A percentile compares a stretch with the other conserved stretches of the same genome.
Conservation (phyloP, 2,113 vertebrate species). For the Parus major region DNA sequence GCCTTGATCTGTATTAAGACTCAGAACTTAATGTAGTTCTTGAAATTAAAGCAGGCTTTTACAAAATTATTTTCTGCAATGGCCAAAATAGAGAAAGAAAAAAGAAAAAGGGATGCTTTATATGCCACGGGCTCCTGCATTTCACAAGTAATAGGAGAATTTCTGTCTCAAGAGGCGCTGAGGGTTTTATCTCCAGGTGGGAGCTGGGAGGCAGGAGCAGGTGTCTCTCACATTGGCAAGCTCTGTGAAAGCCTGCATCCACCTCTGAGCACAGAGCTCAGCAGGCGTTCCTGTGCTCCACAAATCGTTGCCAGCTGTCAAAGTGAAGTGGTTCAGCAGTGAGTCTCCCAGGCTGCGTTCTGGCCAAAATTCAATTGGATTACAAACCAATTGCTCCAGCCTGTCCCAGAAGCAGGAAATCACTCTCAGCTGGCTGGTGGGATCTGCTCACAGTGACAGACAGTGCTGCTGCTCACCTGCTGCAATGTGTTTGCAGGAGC, state of each 20-base stretch:
- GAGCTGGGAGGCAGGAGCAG: constrained; percentile 34
- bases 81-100: not conserved
- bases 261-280: not conserved
- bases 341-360: not conserved
- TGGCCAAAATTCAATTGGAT: constrained; percentile 23
- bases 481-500: not conserved
- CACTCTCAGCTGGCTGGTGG: not conserved
- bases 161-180: not conserved
- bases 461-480: not conserved
- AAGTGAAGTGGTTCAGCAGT: not conserved
- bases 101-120: not conserved
- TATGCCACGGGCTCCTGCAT: not conserved
- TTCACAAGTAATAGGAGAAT: not conserved
- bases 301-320: constrained; percentile 14
- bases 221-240: not conserved
- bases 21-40: not conserved
- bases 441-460: not conserved
- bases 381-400: constrained; percentile 19
- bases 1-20: not conserved
- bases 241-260: not conserved
- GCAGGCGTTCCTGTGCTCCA: not conserved
- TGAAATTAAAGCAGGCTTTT: not conserved
- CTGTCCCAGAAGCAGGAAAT: constrained; percentile 36
- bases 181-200: not conserved
- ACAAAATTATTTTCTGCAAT: not conserved